These are phyloP conservation scores for Phaenicophaeus curvirostris DNA, from an alignment of 2,797 vertebrate genomes.

Conservation along the genomic window DNA sequence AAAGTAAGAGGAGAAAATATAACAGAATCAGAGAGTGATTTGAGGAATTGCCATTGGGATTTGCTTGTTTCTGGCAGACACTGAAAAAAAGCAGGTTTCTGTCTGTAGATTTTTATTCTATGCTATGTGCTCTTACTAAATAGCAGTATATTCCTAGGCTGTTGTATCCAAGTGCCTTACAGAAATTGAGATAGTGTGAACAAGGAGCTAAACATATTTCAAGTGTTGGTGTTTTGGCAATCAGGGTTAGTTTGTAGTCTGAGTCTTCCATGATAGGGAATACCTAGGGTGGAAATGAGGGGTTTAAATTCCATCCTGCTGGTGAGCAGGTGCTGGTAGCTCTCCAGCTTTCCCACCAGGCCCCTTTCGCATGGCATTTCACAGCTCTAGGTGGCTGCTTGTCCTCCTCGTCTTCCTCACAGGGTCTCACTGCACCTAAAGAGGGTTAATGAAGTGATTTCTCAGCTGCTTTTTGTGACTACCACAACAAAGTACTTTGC, in stretches of 20 bases:
- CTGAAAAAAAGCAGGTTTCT: slow-evolving; percentile 16
- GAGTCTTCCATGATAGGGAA: not conserved
- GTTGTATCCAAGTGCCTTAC: not conserved
- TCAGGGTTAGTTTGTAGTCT: not conserved
- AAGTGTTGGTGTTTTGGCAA: not conserved
- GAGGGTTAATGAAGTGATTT: not conserved
- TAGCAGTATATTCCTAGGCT: not conserved
- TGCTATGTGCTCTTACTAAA: not conserved
- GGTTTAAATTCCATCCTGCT: not conserved
- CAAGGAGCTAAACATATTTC: not conserved
- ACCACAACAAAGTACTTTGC: not conserved
- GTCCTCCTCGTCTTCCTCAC: not conserved
- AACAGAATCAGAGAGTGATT: not conserved
- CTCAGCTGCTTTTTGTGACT: not conserved
- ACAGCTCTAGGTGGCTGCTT: accelerated
- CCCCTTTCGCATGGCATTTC: not conserved
- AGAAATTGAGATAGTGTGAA: not conserved
- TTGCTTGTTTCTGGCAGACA: not conserved
- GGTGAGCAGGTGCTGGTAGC: not conserved
- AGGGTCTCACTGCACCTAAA: not conserved
- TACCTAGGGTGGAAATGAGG: not conserved
- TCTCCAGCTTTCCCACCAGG: accelerated
- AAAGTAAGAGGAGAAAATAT: not conserved
- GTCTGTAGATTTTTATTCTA: not conserved
- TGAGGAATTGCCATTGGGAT: not conserved